Evolutionary conservation across 2,888 invertebrate species (phyloP), one percentile per base, ranked within the genome.

Genomic region (Drosophila maculinotata): DNA sequence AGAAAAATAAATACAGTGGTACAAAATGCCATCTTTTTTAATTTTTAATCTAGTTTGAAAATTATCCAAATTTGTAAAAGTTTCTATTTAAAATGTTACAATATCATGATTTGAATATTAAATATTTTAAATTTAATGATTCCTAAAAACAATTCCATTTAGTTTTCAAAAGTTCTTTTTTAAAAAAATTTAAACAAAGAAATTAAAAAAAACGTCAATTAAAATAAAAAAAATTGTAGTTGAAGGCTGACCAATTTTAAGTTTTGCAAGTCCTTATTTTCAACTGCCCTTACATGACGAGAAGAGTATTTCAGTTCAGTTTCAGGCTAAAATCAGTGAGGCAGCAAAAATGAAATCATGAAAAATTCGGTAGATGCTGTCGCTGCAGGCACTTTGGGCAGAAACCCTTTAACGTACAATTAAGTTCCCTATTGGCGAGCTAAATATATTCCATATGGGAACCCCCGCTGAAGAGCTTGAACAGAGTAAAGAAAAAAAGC

Each of bases 301-400:
- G 20, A 20, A 4, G 23, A 14, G 6, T 23, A 23, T 38, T 28
- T 17, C 6, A 10, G 8, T 25, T 47, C n/a, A n/a, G n/a, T 15
- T 56, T 20, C 14, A 31, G 5, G 9, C 25, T 12, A 25, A 42
- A 68, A 60, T 76, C 69, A 86, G 64, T 66, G 64, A 70, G 67
- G 82, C 86, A 53, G 80, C 77, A 80, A 73, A 76, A 73, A 69
- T 74, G 47, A 74, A 76, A 73, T 79, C 69, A 58, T 51, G 41
- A 59, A 48, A 9, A 38, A 47, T 48, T 12, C 25, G 20, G 17
- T 7, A 20, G 14, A 35, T 45, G 52, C 38, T 42, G 20, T 31
- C 31, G 64, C 57, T 36, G 35, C 26, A n/a, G 57, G 39, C 49
- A 36, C 2, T 49, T 48, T 52, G 1, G 14, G 14, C 38, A 36